Conservation (phyloP, 2,797 vertebrate genomes). For the Chelonia mydas region DNA sequence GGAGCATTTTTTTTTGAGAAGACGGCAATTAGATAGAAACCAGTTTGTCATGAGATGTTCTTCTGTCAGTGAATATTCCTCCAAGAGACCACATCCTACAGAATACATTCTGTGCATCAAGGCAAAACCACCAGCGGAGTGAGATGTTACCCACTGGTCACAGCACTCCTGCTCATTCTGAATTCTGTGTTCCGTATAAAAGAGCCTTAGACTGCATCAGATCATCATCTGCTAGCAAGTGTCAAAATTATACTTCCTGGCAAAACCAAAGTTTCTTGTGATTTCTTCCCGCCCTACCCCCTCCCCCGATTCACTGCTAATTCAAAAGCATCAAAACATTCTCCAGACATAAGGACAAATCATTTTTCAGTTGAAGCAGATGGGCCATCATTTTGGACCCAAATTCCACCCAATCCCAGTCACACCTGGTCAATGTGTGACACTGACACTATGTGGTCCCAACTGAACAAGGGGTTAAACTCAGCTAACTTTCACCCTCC, state of each 20-base stretch:
- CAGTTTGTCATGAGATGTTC: not conserved
- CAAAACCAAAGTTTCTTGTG: not conserved
- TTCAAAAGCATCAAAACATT: not conserved
- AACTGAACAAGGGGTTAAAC: not conserved
- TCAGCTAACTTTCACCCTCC: not conserved
- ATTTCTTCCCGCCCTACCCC: not conserved
- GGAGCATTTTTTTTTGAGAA: not conserved
- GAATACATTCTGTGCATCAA: not conserved
- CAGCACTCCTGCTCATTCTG: not conserved
- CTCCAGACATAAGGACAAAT: not conserved
- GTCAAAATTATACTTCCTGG: constrained; percentile 42
- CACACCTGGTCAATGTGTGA: not conserved
- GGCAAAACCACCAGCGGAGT: not conserved
- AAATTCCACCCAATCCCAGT: not conserved
- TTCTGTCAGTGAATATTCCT: not conserved
- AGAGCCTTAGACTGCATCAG: constrained; percentile 20
- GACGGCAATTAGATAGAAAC: not conserved
- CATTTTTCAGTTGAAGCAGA: not conserved
- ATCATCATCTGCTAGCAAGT: not conserved
- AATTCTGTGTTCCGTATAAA: not conserved
- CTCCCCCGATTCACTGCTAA: not conserved
- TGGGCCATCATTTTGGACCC: not conserved
- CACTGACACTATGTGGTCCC: not conserved
- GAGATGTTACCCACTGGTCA: not conserved
- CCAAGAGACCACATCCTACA: not conserved